Conservation (phyloP, 2,888 invertebrate genomes). For the Ectemnius cavifrons region DNA sequence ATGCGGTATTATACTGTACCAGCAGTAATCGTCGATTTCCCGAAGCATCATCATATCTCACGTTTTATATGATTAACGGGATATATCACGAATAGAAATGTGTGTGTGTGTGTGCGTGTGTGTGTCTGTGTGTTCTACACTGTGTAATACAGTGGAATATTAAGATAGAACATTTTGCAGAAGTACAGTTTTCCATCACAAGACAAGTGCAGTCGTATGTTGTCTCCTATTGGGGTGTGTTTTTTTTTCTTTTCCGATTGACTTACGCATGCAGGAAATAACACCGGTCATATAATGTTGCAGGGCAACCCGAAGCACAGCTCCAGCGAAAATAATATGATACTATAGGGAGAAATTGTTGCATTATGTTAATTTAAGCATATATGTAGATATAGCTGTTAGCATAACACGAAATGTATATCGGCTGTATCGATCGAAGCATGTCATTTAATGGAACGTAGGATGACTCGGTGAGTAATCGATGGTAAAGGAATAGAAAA, state of each 20-base stretch:
- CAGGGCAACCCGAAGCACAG: slow-evolving; percentile 37
- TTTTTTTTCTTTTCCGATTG: not conserved
- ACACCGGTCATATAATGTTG: too few relatives aligned
- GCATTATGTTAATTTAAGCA: too few relatives aligned
- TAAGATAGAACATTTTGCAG: not conserved
- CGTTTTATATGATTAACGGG: not conserved
- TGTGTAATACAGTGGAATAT: too few relatives aligned
- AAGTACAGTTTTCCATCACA: not conserved
- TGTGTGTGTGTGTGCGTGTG: too few relatives aligned
- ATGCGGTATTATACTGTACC: slow-evolving; percentile 49
- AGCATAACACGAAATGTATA: too few relatives aligned
- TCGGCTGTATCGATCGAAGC: too few relatives aligned
- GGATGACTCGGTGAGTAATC: too few relatives aligned
- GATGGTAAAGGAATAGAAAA: too few relatives aligned
- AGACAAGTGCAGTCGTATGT: not conserved
- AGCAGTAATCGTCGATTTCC: slow-evolving; percentile 44
- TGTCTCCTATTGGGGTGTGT: not conserved
- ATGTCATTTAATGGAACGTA: too few relatives aligned
- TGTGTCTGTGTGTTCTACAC: not conserved
- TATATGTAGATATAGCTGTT: too few relatives aligned
- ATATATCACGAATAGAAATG: not conserved
- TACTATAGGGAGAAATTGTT: too few relatives aligned
- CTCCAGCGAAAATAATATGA: slow-evolving; percentile 13
- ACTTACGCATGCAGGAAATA: slow-evolving; percentile 5
- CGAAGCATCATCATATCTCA: not conserved